Conservation (phyloP, 1,140 invertebrate genomes). For the Sycophaga agraensis region DNA sequence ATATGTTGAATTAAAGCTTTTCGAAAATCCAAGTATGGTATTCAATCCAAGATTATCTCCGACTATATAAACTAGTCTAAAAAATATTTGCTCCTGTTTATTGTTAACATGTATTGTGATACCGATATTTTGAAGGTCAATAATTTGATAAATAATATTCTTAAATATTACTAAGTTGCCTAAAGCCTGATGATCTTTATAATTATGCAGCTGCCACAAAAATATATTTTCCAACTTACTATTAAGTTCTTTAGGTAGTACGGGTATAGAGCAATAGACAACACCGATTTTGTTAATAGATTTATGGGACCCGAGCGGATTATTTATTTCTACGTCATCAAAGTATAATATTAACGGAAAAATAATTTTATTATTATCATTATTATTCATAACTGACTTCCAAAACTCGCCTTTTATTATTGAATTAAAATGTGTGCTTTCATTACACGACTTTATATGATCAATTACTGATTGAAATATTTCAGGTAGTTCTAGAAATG, state of each 20-base stretch:
- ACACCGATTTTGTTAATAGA: conserved; percentile 25
- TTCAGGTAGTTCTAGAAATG: conserved; percentile 26
- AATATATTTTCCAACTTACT: conserved; percentile 32
- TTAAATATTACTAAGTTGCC: conserved; percentile 21
- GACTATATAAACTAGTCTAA: conserved; percentile 35
- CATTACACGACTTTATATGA: background rate
- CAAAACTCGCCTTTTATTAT: conserved; percentile 20
- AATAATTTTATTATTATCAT: conserved; percentile 6
- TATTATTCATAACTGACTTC: conserved; percentile 10
- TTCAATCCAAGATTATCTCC: conserved; percentile 44
- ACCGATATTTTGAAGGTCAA: conserved; percentile 11
- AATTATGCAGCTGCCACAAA: conserved; percentile 18
- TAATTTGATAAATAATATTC: conserved; percentile 20
- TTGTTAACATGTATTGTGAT: conserved; percentile 9
- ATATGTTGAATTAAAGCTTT: conserved; percentile 38
- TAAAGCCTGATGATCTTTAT: conserved; percentile 21
- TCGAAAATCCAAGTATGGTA: conserved; percentile 35
- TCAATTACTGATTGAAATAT: conserved; percentile 3
- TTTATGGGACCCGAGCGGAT: conserved; percentile 28
- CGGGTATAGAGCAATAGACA: conserved; percentile 15
- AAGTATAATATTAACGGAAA: conserved; percentile 26
- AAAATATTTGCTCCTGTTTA: conserved; percentile 29
- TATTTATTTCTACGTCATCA: conserved; percentile 28
- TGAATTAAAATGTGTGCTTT: background rate
- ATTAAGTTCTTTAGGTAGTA: conserved; percentile 17